Evolutionary conservation across 2,797 vertebrate genomes (phyloP).

Genomic region (Xiphorhynchus erythropygius): DNA sequence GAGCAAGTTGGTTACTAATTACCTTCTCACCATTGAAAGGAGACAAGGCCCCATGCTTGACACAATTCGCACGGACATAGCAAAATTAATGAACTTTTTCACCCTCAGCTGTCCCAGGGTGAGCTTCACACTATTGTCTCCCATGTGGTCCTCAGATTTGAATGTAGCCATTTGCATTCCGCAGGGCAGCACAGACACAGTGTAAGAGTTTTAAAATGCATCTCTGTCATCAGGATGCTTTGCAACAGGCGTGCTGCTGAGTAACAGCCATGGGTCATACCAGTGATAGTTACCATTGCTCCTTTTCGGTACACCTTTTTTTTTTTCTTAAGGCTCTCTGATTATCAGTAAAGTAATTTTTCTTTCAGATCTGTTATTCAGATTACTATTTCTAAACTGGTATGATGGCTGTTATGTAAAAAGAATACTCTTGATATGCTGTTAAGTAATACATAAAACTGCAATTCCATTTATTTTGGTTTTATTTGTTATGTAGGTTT

Average conservation of each 20-base stretch:
- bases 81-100: background rate
- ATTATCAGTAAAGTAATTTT: background rate
- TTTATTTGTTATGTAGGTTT: background rate
- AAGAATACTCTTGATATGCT: background rate
- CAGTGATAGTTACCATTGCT: background rate
- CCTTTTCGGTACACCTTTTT: background rate
- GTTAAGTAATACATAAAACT: background rate
- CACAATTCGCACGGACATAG: background rate
- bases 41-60: background rate
- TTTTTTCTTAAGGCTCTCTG: background rate
- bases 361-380: background rate
- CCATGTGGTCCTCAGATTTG: background rate
- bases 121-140: background rate
- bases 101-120: background rate
- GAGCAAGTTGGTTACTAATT: conserved; percentile 31
- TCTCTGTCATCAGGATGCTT: background rate
- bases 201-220: background rate
- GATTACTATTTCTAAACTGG: background rate
- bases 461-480: background rate
- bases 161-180: background rate
- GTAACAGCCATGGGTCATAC: background rate
- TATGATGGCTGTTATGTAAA: background rate
- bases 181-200: background rate
- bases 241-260: background rate
- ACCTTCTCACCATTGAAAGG: background rate